Conservation (phyloP, 2,888 invertebrate species). For the Amphipyra tragopoginis region DNA sequence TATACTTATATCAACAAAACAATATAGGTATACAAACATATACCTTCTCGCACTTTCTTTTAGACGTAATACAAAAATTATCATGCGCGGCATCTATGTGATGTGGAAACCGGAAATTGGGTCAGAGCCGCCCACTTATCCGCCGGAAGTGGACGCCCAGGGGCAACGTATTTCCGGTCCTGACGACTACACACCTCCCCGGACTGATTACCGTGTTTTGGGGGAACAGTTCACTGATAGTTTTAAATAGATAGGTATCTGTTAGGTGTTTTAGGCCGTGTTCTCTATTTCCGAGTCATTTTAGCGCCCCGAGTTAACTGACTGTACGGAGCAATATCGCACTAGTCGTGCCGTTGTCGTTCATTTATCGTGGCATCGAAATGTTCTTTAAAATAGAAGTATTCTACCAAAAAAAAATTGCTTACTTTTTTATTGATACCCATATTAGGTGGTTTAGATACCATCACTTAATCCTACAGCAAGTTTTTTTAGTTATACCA, state of each 20-base stretch:
- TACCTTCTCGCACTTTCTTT: slow-evolving; percentile 34
- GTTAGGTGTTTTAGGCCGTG: slow-evolving; percentile 8
- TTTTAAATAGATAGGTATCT: slow-evolving; percentile 41
- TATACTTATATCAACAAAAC: too few relatives aligned
- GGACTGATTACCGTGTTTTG: slow-evolving; percentile 63
- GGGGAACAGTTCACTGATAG: slow-evolving; percentile 36
- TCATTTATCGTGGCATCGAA: too few relatives aligned
- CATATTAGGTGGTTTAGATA: too few relatives aligned
- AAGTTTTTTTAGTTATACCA: too few relatives aligned
- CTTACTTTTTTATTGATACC: too few relatives aligned
- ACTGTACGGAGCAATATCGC: too few relatives aligned
- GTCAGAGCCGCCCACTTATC: slow-evolving; percentile 82
- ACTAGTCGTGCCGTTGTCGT: too few relatives aligned
- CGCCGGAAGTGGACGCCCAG: slow-evolving; percentile 82
- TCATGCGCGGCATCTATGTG: slow-evolving; percentile 79
- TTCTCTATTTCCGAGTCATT: too few relatives aligned
- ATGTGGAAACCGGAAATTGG: slow-evolving; percentile 87
- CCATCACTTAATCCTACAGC: too few relatives aligned
- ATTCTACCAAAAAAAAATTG: too few relatives aligned
- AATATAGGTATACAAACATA: not conserved
- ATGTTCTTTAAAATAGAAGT: too few relatives aligned
- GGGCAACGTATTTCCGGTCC: slow-evolving; percentile 84
- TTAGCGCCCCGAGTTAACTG: too few relatives aligned
- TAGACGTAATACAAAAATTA: slow-evolving; percentile 64
- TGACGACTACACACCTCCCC: slow-evolving; percentile 80